phyloP scores from a whole-genome alignment of 1,140 invertebrate species.

The Laupala kohalensis region DNA sequence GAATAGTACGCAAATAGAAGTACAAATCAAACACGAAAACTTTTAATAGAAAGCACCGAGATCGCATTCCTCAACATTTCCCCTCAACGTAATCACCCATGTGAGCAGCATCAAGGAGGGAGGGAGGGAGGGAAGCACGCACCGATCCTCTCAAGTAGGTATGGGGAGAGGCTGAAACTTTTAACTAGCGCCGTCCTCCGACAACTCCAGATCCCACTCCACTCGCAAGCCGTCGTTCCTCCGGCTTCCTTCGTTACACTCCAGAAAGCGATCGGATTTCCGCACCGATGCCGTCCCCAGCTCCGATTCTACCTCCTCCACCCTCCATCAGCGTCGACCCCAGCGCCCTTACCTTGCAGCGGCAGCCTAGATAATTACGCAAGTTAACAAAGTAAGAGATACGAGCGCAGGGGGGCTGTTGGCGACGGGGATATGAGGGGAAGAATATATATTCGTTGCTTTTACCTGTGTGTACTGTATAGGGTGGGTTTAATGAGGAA shows the following conservation, averaged over 20 bases:
- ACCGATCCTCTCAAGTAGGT: background rate
- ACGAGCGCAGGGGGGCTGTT: background rate
- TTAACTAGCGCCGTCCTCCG: background rate
- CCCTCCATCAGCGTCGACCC: too few species aligned
- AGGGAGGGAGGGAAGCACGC: background rate
- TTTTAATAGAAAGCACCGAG: too few species aligned
- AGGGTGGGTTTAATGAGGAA: background rate
- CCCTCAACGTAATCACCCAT: too few species aligned
- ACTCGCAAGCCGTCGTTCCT: background rate
- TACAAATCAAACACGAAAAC: too few species aligned
- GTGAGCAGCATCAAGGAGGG: too few species aligned
- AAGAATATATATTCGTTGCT: background rate
- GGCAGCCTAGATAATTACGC: background rate
- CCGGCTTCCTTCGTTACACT: background rate
- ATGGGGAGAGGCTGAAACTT: background rate
- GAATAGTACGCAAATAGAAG: too few species aligned
- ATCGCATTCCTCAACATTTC: too few species aligned
- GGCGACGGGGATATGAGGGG: background rate
- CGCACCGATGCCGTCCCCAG: background rate
- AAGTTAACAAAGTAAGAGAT: background rate
- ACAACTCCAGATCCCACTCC: background rate
- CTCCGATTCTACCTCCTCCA: background rate
- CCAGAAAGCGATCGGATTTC: background rate
- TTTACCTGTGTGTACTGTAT: background rate
- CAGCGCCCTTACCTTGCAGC: too few species aligned